Evolutionary conservation across 1,140 invertebrate genomes (phyloP).

Genomic region (Aphis craccivora): DNA sequence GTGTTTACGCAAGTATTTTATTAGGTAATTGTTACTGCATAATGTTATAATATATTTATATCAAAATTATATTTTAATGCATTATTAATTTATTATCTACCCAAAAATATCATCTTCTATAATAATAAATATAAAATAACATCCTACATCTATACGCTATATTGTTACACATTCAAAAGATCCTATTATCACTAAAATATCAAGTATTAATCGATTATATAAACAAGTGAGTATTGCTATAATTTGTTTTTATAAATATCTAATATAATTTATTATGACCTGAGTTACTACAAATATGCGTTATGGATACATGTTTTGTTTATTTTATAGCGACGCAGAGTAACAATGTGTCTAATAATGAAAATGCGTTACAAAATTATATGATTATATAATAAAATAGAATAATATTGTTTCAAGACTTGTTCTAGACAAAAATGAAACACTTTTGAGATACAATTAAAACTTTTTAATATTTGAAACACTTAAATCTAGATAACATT

Average conservation of each 20-base stretch:
- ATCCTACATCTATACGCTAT: too few relatives aligned
- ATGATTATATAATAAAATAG: background rate
- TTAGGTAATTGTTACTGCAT: too few relatives aligned
- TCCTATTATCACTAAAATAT: background rate
- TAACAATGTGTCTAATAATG: background rate
- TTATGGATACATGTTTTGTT: background rate
- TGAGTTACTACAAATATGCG: background rate
- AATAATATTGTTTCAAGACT: background rate
- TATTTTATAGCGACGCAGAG: background rate
- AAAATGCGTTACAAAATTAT: background rate
- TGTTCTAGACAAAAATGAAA: background rate
- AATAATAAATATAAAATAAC: too few relatives aligned
- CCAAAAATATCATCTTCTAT: background rate
- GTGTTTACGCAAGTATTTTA: too few relatives aligned
- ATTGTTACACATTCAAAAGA: too few relatives aligned
- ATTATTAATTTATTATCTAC: background rate
- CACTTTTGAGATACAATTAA: background rate
- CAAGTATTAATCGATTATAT: background rate
- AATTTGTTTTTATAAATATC: background rate
- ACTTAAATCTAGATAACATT: background rate
- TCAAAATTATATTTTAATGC: background rate
- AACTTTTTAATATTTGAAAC: background rate
- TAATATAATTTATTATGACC: background rate
- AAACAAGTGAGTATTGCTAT: background rate
- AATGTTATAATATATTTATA: too few relatives aligned